Base-by-base conservation (phyloP, 2,888 invertebrate species). In the Chorisops tibialis region DNA sequence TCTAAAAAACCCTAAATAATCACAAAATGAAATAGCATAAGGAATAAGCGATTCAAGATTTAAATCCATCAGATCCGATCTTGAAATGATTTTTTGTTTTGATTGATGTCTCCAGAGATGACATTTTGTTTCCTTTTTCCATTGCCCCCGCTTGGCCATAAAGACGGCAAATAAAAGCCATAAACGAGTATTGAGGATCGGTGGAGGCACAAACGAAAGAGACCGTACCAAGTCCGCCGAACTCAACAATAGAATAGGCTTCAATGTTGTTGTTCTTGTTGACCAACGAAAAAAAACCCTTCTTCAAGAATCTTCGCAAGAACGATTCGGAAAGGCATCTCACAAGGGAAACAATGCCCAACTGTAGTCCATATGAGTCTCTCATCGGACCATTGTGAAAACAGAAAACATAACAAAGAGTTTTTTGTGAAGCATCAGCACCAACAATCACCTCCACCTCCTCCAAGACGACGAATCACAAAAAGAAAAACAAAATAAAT, bases 351-450 rank as follows among this genome's bases (percentile, higher is more conserved):
- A 52, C 52, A 52, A 52, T 52, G 52, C 38, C 18, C 19, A 11
- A 38, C 52, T 21, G 22, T 21, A 52, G 52, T n/a, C 52, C 52
- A 52, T 52, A 52, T 52, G 52, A 19, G 52, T 52, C 38, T 50
- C 16, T 52, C 52, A 52, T n/a, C 52, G 21, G 39, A 21, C 39
- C 52, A 52, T 52, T 52, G 52, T 52, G 52, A 11, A 38, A 52
- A 52, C 12, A 38, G 38, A 52, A 52, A 52, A 52, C 52, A 38
- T 38, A 52, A 52, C 52, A 52, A 52, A 38, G 52, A 50, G 21
- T 52, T 52, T 52, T 52, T n/a, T 38, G 39, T 41, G 41, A 41
- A 41, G 41, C 16, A 41, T 37, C 30, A 7, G 7, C 30, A 30
- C 30, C 30, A 30, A 30, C 30, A 30, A 30, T 30, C 30, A 30